Evolutionary conservation across 2,113 vertebrate genomes (phyloP), one percentile per base, ranked within the genome.

Genomic region (Notothenia coriiceps): DNA sequence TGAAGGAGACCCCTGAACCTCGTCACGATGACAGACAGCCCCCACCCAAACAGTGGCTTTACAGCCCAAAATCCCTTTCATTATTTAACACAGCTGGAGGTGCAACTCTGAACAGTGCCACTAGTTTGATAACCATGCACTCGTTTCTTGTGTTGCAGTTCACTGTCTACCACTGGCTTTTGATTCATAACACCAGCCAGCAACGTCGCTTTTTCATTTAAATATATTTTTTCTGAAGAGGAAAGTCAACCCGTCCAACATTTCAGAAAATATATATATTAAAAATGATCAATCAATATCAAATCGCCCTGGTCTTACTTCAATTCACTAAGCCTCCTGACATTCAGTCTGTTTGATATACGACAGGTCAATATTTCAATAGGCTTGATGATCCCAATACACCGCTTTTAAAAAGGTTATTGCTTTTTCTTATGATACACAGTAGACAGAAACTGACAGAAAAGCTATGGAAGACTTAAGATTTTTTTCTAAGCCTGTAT

Each of bases 171-270:
- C 89, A 80, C 82, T 77, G 74, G 66, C 74, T 88, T 85, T 72
- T 70, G 56, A 79, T 81, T 88, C 72, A 60, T 51, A 80, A 83
- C 59, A 82, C 73, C 61, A 85, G 51, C 52, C 73, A 86, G 82
- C 67, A 84, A 86, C 46, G 81, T 60, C 64, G 33, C 46, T 74
- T 88, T 78, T 77, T 74, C 15, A 62, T 70, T 66, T 74, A 35
- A 22, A 59, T 68, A 67, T 68, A 15, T 35, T 78, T 56, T 47
- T 84, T 75, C 65, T 75, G 73, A 89, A 70, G 66, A 82, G 74
- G 73, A 93, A 96, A 96, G 96, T 96, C 95, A 95, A 95, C 94
- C 91, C 95, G 95, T 96, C 96, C 94, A 95, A 95, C 92, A 93
- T 94, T 95, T 96, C 93, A 94, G 85, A 89, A 88, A 91, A 91